phyloP scores from a whole-genome alignment of 2,888 invertebrate species.

The Leistus spinibarbis region DNA sequence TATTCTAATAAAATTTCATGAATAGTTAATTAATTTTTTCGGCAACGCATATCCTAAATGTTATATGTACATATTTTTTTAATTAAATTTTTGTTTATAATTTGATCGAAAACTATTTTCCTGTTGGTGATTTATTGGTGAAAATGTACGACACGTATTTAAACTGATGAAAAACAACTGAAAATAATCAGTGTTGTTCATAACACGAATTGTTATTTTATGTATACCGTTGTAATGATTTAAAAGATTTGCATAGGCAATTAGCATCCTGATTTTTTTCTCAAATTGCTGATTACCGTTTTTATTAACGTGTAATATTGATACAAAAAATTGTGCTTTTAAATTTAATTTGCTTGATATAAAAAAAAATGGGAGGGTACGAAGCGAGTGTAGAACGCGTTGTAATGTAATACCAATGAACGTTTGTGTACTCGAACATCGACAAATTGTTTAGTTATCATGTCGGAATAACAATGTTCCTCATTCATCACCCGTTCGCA shows the following conservation, averaged over 20 bases:
- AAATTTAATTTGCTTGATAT: not conserved
- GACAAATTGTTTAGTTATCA: not conserved
- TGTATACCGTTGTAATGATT: no score
- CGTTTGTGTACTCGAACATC: not conserved
- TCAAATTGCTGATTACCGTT: not conserved
- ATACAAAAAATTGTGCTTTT: not conserved
- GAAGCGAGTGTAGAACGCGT: not conserved
- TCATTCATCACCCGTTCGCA: not conserved
- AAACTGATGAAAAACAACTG: constrained; percentile 32
- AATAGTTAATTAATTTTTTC: no score
- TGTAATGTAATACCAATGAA: not conserved
- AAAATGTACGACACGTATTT: constrained; percentile 14
- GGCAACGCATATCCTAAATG: no score
- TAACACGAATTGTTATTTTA: constrained; percentile 16
- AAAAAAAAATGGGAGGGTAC: not conserved
- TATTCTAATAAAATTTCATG: no score
- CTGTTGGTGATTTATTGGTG: constrained; percentile 15
- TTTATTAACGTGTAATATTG: not conserved
- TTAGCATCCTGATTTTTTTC: not conserved
- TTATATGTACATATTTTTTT: no score
- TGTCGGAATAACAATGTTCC: constrained; percentile 1
- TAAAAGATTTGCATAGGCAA: no score
- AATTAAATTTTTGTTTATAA: constrained; percentile 16
- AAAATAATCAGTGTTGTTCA: constrained; percentile 14
- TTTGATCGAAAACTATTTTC: constrained; percentile 8